Percentiles rank a stretch among this genome's conserved stretches.
These are phyloP conservation scores for Sitta europaea DNA, from an alignment of 2,113 vertebrate species.

Conservation along the genomic window DNA sequence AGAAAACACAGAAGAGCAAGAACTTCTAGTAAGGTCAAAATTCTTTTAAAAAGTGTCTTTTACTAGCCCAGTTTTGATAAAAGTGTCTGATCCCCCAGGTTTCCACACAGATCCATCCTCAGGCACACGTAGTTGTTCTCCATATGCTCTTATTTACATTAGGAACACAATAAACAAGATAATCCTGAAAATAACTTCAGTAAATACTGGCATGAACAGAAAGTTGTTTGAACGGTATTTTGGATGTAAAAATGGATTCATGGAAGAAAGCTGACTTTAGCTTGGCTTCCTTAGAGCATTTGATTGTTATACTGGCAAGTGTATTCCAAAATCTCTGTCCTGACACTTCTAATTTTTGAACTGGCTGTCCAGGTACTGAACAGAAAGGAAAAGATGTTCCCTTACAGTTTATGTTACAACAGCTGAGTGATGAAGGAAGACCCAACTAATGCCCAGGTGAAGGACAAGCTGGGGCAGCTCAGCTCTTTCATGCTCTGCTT, in stretches of 20 bases:
- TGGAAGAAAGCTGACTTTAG: background rate
- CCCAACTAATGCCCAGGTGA: background rate
- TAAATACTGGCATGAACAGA: background rate
- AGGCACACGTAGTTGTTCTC: fast-evolving
- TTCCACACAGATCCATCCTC: background rate
- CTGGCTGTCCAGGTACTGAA: background rate
- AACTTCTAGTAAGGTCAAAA: background rate
- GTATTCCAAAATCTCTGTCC: background rate
- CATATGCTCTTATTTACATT: background rate
- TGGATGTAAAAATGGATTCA: background rate
- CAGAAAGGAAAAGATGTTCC: background rate
- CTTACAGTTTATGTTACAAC: background rate
- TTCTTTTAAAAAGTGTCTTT: background rate
- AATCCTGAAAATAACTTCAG: background rate
- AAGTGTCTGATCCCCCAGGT: background rate
- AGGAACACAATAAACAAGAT: background rate
- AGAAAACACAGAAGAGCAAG: background rate
- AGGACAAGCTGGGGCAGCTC: background rate
- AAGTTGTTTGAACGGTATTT: background rate
- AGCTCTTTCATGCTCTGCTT: background rate
- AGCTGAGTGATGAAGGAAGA: background rate
- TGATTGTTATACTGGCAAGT: background rate
- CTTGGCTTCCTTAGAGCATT: background rate
- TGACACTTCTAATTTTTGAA: background rate
- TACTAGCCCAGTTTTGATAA: background rate